Percentiles rank a stretch among this genome's conserved stretches.
Evolutionary conservation across 2,888 invertebrate species (phyloP).

Genomic region (Corbicula japonica): DNA sequence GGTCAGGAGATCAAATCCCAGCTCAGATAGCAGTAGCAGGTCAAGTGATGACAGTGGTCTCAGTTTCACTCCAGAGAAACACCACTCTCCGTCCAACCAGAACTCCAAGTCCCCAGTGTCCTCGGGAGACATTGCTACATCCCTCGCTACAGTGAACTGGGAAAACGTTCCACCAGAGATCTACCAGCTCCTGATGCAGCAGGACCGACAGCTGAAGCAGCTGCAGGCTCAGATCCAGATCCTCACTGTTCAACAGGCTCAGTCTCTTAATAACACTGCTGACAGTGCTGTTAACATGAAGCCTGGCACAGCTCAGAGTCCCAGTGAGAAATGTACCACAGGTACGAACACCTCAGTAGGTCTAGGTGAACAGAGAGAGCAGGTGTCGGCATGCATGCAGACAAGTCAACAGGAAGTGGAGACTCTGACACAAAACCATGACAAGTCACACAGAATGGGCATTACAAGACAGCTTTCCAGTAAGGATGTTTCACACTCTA

Average conservation of each 20-base stretch:
- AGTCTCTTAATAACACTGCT: slow-evolving; percentile 50
- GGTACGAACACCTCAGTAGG: slow-evolving; percentile 59
- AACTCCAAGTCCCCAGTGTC: slow-evolving; percentile 22
- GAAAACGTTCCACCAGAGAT: slow-evolving; percentile 81
- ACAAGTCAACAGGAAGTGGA: slow-evolving; percentile 46
- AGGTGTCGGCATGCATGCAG: slow-evolving; percentile 68
- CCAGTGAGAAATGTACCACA: slow-evolving; percentile 45
- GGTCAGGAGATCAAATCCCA: slow-evolving; percentile 55
- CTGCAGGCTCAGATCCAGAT: slow-evolving; percentile 83
- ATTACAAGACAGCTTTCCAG: background rate
- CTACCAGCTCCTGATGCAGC: slow-evolving; percentile 80
- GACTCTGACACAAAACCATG: slow-evolving; percentile 6
- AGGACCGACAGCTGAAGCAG: slow-evolving; percentile 82
- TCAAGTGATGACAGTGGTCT: slow-evolving; percentile 83
- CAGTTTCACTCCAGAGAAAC: slow-evolving; percentile 80
- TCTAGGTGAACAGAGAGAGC: slow-evolving; percentile 37
- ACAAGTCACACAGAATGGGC: background rate
- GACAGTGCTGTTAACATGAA: slow-evolving; percentile 31
- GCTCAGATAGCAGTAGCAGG: slow-evolving; percentile 73
- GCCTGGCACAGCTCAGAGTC: background rate
- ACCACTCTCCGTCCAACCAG: slow-evolving; percentile 55
- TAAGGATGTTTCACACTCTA: slow-evolving; percentile 58
- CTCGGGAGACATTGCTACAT: slow-evolving; percentile 14
- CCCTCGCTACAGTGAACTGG: slow-evolving; percentile 70
- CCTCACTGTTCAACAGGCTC: slow-evolving; percentile 75